A percentile compares a stretch with the other conserved stretches of the same genome.
These are phyloP conservation scores for Pseudomyrmex concolor DNA, from an alignment of 1,140 invertebrate species.

Conservation along the genomic window DNA sequence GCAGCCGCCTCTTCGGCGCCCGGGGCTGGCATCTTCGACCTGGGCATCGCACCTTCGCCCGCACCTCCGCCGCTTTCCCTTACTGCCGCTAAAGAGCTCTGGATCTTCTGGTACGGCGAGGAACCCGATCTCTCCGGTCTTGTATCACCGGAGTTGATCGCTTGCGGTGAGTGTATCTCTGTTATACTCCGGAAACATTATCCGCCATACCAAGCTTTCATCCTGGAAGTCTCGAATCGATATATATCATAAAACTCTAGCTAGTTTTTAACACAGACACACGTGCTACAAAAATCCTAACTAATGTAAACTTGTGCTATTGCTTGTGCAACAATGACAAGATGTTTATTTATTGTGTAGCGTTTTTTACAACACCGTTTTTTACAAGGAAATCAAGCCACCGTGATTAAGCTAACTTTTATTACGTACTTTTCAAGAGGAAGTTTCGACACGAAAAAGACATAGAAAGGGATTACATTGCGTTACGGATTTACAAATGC, in stretches of 20 bases:
- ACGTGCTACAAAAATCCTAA: neutral
- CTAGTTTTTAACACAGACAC: neutral
- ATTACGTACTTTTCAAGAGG: constrained; percentile 54
- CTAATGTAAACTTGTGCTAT: neutral
- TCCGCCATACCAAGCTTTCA: neutral
- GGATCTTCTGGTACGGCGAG: constrained; percentile 99
- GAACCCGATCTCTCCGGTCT: constrained; percentile 95
- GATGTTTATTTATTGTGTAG: constrained; percentile 47
- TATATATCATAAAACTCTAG: neutral
- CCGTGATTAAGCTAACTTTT: constrained; percentile 53
- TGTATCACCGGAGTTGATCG: constrained; percentile 91
- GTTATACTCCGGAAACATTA: constrained; percentile 5
- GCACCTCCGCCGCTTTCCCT: constrained; percentile 90
- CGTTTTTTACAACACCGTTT: constrained; percentile 24
- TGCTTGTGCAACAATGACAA: constrained; percentile 25
- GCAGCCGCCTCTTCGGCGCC: constrained; percentile 85
- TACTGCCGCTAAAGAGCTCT: constrained; percentile 95
- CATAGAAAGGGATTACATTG: constrained; percentile 53
- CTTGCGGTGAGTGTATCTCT: constrained; percentile 88
- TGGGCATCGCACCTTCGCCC: constrained; percentile 85
- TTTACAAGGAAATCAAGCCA: constrained; percentile 9
- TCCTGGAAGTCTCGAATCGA: constrained; percentile 5
- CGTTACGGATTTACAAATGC: constrained; percentile 33
- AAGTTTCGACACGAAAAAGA: constrained; percentile 67
- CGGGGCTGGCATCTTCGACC: constrained; percentile 87